Evolutionary conservation across 2,797 vertebrate species (phyloP).

Genomic region (Gambelia wislizenii): DNA sequence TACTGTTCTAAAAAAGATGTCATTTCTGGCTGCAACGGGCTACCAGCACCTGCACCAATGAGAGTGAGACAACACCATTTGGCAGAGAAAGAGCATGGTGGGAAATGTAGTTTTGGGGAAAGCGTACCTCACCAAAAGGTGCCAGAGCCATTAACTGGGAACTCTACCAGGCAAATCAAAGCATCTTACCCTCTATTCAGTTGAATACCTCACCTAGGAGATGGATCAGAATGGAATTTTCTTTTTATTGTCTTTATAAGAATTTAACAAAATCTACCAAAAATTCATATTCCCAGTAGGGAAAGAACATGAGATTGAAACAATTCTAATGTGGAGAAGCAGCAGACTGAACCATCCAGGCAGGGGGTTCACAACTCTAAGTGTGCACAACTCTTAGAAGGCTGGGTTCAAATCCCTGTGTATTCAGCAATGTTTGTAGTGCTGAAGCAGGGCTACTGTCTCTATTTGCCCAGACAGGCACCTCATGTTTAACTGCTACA

Average conservation of each 20-base stretch:
- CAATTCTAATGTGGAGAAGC: neutral
- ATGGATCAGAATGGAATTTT: too few species aligned
- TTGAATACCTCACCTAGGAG: neutral
- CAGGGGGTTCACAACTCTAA: neutral
- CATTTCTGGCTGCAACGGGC: neutral
- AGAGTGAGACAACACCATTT: fast-evolving
- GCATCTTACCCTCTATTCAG: neutral
- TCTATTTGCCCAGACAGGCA: too few species aligned
- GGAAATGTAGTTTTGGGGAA: neutral
- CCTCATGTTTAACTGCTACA: too few species aligned
- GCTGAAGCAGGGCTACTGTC: too few species aligned
- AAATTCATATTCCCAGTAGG: neutral
- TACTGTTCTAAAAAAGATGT: neutral
- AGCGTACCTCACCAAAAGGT: neutral
- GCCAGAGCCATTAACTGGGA: too few species aligned
- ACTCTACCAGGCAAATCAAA: neutral
- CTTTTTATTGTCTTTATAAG: neutral
- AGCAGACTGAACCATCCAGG: neutral
- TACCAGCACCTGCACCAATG: too few species aligned
- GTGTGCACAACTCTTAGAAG: too few species aligned
- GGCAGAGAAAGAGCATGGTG: neutral
- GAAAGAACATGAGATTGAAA: neutral
- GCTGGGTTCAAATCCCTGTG: too few species aligned
- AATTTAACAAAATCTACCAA: neutral
- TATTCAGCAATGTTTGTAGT: too few species aligned